Base-by-base conservation (phyloP, 2,113 vertebrate species). In the Cranoglanis bouderius region DNA sequence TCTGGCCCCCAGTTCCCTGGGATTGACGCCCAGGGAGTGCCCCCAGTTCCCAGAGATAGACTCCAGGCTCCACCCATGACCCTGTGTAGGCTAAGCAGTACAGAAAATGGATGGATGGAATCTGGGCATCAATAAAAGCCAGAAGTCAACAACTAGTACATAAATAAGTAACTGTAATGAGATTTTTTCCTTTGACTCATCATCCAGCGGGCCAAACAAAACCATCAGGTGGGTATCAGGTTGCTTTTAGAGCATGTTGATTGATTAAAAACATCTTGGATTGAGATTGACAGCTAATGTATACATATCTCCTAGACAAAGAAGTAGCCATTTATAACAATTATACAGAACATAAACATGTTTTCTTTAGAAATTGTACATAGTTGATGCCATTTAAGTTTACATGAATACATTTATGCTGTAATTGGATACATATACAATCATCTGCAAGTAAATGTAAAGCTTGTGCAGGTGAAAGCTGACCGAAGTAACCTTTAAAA, bases 211-310 rank as follows among this genome's bases (percentile, higher is more conserved):
- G 29, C 14, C 10, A 80, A 53, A 32, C 13, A 2, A 32, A 9
- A 1, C 14, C 46, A 80, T 18, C 49, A 49, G 9, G 21, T 24
- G 43, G 75, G n/a, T 32, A 81, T 81, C 59, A 67, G 32, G 21
- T 53, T 81, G 19, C 75, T 63, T 77, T 77, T 77, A 77, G 70
- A 46, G 53, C 85, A 78, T 7, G 53, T 0, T 3, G n/a, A 46
- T 24, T 51, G 74, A 70, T 51, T 70, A 63, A 88, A 84, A 35
- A 55, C 65, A 21, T 59, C 81, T 29, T 75, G 51, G 53, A 55
- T 84, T 59, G 29, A 59, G 55, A 83, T 74, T 49, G 87, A 74
- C 80, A 43, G 87, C 19, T 4, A 21, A 29, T 70, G 46, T 51
- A 19, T 72, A 72, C 21, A 72, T 72, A 46, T 9, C 14, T 67